Evolutionary conservation across 2,797 vertebrate genomes (phyloP).

Genomic region (Ctenopoma multispine): DNA sequence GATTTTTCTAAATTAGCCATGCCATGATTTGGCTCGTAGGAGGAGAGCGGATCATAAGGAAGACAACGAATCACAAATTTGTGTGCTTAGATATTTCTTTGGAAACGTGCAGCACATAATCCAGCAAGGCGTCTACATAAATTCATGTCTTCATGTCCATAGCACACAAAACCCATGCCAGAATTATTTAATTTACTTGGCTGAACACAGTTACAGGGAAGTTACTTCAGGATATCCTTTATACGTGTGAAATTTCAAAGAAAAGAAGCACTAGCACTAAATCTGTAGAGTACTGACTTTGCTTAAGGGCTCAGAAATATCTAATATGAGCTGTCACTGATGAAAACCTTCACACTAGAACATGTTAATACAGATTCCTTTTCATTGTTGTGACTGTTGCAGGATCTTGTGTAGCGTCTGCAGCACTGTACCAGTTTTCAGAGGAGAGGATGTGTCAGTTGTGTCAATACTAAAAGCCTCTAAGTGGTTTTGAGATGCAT

Average conservation of each 20-base stretch:
- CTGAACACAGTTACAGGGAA: conserved; percentile 1
- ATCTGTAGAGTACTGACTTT: neutral
- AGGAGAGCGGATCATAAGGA: conserved; percentile 10
- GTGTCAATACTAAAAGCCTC: conserved; percentile 61
- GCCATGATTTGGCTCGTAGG: conserved; percentile 18
- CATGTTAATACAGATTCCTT: neutral
- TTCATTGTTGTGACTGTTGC: neutral
- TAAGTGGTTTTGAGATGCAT: conserved; percentile 55
- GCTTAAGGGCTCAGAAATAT: neutral
- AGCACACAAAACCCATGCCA: conserved; percentile 6
- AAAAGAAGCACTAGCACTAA: neutral
- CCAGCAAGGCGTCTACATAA: neutral
- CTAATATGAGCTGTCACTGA: neutral
- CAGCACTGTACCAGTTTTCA: conserved; percentile 3
- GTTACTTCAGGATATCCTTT: conserved; percentile 4
- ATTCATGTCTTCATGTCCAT: conserved; percentile 20
- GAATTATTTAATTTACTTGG: neutral
- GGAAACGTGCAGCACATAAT: conserved; percentile 27
- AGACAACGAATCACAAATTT: conserved; percentile 1
- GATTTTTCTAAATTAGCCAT: conserved; percentile 7
- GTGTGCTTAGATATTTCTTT: conserved; percentile 25
- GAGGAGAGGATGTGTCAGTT: conserved; percentile 40
- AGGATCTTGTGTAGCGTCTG: conserved; percentile 7
- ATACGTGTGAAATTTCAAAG: conserved; percentile 3
- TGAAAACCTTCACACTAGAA: conserved; percentile 19